phyloP scores from a whole-genome alignment of 2,113 vertebrate genomes.

The Percopsis transmontana region DNA sequence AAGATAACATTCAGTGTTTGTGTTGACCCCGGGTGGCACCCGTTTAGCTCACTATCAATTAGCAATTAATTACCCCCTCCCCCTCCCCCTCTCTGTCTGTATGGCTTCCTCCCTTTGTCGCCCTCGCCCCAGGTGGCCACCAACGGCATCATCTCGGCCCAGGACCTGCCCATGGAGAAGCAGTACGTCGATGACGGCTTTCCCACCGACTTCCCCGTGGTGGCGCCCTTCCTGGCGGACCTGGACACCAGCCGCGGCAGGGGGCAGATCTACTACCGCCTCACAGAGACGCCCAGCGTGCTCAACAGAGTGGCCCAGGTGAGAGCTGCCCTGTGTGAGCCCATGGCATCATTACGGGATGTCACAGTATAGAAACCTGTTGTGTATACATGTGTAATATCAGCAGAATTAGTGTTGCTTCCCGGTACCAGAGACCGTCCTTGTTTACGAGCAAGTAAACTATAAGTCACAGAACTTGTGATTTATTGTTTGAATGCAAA shows the following conservation, averaged over 20 bases:
- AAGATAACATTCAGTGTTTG: background rate
- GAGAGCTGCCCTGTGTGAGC: background rate
- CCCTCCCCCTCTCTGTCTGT: background rate
- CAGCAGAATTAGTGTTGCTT: no score
- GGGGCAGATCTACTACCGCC: slow-evolving; percentile 87
- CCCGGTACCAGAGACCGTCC: no score
- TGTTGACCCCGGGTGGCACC: background rate
- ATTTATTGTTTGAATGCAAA: no score
- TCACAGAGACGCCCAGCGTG: slow-evolving; percentile 79
- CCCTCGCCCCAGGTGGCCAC: slow-evolving; percentile 85
- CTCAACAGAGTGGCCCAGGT: slow-evolving; percentile 75
- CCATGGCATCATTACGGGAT: background rate
- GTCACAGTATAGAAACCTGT: background rate
- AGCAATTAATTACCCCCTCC: background rate
- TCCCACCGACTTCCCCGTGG: slow-evolving; percentile 92
- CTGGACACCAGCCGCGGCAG: slow-evolving; percentile 87
- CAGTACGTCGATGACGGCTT: slow-evolving; percentile 97
- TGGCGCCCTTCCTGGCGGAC: slow-evolving; percentile 94
- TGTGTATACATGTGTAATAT: no score
- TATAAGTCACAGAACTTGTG: no score
- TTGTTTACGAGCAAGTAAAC: no score
- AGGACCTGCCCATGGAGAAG: slow-evolving; percentile 94
- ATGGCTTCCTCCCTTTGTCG: background rate
- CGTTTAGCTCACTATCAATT: background rate
- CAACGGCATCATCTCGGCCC: slow-evolving; percentile 94